phyloP scores from a whole-genome alignment of 92 coral and sea anemone genomes.

The Epizoanthus rinbou region DNA sequence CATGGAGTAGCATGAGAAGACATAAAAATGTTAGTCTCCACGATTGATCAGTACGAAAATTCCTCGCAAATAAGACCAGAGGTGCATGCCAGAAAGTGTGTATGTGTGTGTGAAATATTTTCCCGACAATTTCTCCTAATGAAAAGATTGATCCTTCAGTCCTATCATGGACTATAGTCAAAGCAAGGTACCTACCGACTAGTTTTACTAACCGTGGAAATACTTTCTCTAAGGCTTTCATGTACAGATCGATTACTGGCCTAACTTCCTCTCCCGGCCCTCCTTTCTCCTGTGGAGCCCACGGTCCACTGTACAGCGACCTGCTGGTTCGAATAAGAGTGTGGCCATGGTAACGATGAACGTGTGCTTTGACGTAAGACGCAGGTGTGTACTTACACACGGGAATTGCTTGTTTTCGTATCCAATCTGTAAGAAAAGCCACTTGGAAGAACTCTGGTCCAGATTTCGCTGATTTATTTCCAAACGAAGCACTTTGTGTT shows the following conservation, averaged over 20 bases:
- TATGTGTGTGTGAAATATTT: too few relatives aligned
- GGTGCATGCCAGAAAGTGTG: too few relatives aligned
- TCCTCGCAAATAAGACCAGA: too few relatives aligned
- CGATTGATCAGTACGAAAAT: too few relatives aligned
- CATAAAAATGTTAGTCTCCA: too few relatives aligned
- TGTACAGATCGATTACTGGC: conserved; percentile 49
- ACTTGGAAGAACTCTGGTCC: conserved; percentile 53
- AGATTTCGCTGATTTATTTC: neutral
- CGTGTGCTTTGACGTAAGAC: conserved; percentile 23
- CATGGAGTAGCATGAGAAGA: too few relatives aligned
- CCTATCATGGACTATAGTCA: too few relatives aligned
- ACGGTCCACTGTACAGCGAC: conserved; percentile 17
- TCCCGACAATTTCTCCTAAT: too few relatives aligned
- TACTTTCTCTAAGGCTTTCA: conserved; percentile 65
- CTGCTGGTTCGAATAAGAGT: conserved; percentile 28
- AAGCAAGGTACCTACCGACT: too few relatives aligned
- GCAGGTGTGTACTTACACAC: conserved; percentile 51
- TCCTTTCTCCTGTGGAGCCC: conserved; percentile 13
- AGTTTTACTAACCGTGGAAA: conserved; percentile 62
- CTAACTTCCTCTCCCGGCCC: conserved; percentile 13
- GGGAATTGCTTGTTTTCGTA: conserved; percentile 52
- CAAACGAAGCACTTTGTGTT: neutral
- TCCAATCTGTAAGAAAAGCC: conserved; percentile 69
- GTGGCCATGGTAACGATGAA: conserved; percentile 50
- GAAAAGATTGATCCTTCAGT: too few relatives aligned